A percentile compares a stretch with the other conserved stretches of the same genome.
Evolutionary conservation across 2,888 invertebrate species (phyloP).

Genomic region (Caenorhabditis sulstoni): DNA sequence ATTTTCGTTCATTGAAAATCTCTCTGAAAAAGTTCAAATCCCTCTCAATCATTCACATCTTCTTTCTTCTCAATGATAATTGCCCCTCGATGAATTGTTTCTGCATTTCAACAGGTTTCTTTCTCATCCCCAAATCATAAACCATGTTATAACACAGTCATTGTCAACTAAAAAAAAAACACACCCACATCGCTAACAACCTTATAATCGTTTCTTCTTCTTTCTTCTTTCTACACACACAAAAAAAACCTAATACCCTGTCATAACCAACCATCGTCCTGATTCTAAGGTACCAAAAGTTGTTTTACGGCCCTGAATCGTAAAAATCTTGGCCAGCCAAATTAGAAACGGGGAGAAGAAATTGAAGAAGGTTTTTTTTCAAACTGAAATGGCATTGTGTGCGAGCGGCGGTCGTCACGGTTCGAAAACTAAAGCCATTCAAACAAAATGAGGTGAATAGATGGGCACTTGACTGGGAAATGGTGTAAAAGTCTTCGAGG

Average conservation of each 20-base stretch:
- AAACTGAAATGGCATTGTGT: not conserved
- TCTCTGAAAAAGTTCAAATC: not conserved
- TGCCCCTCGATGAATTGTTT: not conserved
- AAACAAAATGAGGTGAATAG: slow-evolving; percentile 12
- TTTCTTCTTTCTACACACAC: not conserved
- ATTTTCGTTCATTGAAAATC: not conserved
- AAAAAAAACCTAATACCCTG: not conserved
- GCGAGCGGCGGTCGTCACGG: not conserved
- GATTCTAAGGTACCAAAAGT: not conserved
- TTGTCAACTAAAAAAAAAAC: not conserved
- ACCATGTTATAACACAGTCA: slow-evolving; percentile 7
- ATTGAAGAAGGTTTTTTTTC: not conserved
- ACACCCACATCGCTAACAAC: not conserved
- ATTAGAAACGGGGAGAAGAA: too few relatives aligned
- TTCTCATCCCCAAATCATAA: slow-evolving; percentile 1
- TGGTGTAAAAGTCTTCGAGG: slow-evolving; percentile 17
- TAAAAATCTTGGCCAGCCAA: too few relatives aligned
- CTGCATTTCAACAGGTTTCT: slow-evolving; percentile 23
- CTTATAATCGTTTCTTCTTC: not conserved
- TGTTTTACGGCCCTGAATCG: too few relatives aligned
- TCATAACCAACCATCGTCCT: not conserved
- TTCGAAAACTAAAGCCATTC: slow-evolving; percentile 27
- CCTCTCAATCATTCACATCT: not conserved
- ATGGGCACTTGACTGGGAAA: slow-evolving; percentile 35
- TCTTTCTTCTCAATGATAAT: not conserved